A percentile compares a stretch with the other conserved stretches of the same genome.
Conservation (phyloP, 1,140 invertebrate genomes). For the Cardiocondyla obscurior region DNA sequence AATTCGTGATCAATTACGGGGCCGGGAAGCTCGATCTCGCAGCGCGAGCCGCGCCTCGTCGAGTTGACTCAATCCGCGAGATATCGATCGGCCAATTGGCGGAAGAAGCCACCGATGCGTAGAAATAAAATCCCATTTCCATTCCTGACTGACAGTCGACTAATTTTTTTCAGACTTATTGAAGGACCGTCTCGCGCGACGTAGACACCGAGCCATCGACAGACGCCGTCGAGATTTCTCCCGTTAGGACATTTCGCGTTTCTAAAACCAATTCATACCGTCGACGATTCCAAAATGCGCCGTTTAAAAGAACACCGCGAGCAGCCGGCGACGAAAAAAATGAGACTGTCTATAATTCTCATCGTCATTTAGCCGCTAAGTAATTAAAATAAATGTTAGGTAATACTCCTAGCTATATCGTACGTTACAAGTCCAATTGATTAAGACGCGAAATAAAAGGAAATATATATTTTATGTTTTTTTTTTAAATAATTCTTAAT, state of each 20-base stretch:
- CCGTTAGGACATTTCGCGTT: slow-evolving; percentile 37
- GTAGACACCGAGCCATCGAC: slow-evolving; percentile 44
- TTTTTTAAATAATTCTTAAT: background rate
- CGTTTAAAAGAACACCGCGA: background rate
- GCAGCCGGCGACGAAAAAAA: background rate
- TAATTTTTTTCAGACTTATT: slow-evolving; percentile 55
- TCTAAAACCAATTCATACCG: slow-evolving; percentile 37
- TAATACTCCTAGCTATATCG: background rate
- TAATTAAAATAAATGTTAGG: slow-evolving; percentile 4
- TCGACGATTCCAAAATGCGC: background rate
- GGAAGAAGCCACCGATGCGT: slow-evolving; percentile 49
- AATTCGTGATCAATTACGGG: slow-evolving; percentile 52
- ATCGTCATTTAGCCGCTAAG: background rate
- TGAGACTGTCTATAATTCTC: slow-evolving; percentile 7
- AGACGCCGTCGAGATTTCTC: slow-evolving; percentile 47
- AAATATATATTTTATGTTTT: background rate
- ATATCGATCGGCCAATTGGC: slow-evolving; percentile 57
- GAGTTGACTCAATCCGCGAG: slow-evolving; percentile 60
- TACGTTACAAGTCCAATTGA: background rate
- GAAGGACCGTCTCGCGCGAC: slow-evolving; percentile 50
- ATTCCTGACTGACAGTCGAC: slow-evolving; percentile 52
- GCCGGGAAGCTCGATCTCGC: slow-evolving; percentile 44
- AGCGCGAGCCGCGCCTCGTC: slow-evolving; percentile 54
- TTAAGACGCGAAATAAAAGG: background rate
- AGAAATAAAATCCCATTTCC: slow-evolving; percentile 56